Evolutionary conservation across 2,113 vertebrate species (phyloP).

Genomic region (Phyllostomus hastatus): DNA sequence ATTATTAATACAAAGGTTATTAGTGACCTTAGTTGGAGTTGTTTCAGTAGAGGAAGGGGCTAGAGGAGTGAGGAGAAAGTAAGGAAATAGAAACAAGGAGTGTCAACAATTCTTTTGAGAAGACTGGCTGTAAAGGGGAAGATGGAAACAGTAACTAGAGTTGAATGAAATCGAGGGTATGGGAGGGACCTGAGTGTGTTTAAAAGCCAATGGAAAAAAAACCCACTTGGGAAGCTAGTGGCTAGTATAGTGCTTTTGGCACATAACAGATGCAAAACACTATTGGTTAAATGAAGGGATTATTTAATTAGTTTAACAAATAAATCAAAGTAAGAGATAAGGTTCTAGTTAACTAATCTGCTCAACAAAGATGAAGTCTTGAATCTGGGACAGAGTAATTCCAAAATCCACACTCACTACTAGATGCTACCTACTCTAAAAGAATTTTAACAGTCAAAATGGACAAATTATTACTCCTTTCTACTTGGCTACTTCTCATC

Average conservation of each 20-base stretch:
- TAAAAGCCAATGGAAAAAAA: background rate
- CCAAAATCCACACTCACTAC: background rate
- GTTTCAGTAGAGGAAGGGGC: background rate
- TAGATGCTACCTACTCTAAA: background rate
- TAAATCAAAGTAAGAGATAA: background rate
- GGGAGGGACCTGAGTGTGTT: background rate
- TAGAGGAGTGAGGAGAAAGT: background rate
- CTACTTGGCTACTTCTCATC: background rate
- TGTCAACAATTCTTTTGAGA: background rate
- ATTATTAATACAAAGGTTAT: background rate
- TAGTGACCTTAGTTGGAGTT: background rate
- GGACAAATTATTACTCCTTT: background rate
- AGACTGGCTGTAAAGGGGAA: background rate
- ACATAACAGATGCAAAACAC: background rate
- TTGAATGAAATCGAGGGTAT: background rate
- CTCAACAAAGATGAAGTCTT: background rate
- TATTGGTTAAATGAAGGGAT: background rate
- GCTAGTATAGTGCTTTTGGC: background rate
- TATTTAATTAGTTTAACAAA: conserved; percentile 9
- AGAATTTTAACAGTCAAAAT: background rate
- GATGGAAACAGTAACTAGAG: background rate
- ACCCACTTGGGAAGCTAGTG: background rate
- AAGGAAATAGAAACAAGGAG: background rate
- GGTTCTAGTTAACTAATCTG: background rate
- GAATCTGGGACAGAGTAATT: background rate